Evolutionary conservation across 2,888 invertebrate species (phyloP).

Genomic region (Lottia gigantea): DNA sequence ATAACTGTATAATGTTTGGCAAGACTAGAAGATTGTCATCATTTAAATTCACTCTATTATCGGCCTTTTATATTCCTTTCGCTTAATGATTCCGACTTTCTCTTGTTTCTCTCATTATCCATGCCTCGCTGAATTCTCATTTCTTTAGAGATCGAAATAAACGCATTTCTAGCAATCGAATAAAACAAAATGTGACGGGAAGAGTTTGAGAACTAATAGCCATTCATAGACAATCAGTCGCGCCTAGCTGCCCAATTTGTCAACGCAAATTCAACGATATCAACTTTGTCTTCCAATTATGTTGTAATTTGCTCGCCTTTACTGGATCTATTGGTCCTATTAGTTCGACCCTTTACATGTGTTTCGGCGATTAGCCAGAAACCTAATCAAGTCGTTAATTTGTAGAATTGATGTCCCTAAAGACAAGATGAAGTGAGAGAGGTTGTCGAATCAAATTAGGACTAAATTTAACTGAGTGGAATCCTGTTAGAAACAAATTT

Average conservation of each 20-base stretch:
- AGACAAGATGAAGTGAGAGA: not conserved
- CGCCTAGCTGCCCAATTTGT: conserved; percentile 10
- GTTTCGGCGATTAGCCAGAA: conserved; percentile 8
- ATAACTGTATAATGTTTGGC: not conserved
- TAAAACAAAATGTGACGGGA: conserved; percentile 10
- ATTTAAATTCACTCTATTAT: conserved; percentile 7
- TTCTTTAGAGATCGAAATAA: conserved; percentile 8
- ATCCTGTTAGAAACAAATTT: too few species aligned
- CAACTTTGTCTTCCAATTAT: conserved; percentile 5
- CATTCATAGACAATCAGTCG: conserved; percentile 10
- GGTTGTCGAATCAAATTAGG: conserved; percentile 9
- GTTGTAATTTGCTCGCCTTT: conserved; percentile 8
- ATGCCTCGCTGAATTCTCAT: conserved; percentile 2
- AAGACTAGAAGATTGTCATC: not conserved
- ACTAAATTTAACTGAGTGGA: not conserved
- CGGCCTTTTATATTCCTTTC: conserved; percentile 11
- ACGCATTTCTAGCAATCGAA: conserved; percentile 8
- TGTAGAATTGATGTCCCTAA: conserved; percentile 6
- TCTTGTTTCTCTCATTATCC: conserved; percentile 3
- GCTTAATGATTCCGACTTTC: conserved; percentile 4
- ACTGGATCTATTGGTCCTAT: conserved; percentile 6
- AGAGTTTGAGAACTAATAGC: conserved; percentile 5
- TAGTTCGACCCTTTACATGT: conserved; percentile 6
- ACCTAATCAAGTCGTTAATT: conserved; percentile 6
- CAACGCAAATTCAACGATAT: not conserved